phyloP scores from a whole-genome alignment of 2,888 invertebrate species.

The Eulithis prunata region DNA sequence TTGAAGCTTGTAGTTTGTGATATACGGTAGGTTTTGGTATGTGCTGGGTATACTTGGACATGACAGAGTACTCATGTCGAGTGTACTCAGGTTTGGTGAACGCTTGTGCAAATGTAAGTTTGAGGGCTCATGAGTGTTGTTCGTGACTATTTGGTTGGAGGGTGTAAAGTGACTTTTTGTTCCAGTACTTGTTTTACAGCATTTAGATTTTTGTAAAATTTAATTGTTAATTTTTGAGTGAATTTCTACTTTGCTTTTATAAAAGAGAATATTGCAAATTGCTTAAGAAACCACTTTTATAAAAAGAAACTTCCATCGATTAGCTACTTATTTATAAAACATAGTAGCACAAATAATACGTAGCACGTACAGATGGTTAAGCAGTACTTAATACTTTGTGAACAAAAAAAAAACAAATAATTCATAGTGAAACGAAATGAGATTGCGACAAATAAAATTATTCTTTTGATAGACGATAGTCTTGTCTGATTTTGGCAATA shows the following conservation, averaged over 20 bases:
- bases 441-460: slow-evolving; percentile 33
- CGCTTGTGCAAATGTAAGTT: slow-evolving; percentile 40
- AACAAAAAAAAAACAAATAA: neutral
- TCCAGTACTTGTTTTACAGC: neutral
- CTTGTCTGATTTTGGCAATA: slow-evolving; percentile 14
- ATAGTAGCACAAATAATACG: no score
- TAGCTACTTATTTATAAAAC: no score
- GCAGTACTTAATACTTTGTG: neutral
- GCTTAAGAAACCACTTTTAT: no score
- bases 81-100: slow-evolving; percentile 34
- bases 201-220: no score
- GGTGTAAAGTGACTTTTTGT: slow-evolving; percentile 15
- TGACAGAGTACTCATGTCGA: slow-evolving; percentile 27
- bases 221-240: no score
- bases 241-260: no score
- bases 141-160: slow-evolving; percentile 25
- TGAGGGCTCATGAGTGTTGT: slow-evolving; percentile 33
- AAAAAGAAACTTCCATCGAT: no score
- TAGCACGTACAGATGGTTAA: no score
- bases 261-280: no score
- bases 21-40: slow-evolving; percentile 30
- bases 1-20: neutral
- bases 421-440: slow-evolving; percentile 22
- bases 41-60: slow-evolving; percentile 19
- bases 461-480: slow-evolving; percentile 28